Conservation (phyloP, 2,888 invertebrate genomes). For the Hyles lineata region DNA sequence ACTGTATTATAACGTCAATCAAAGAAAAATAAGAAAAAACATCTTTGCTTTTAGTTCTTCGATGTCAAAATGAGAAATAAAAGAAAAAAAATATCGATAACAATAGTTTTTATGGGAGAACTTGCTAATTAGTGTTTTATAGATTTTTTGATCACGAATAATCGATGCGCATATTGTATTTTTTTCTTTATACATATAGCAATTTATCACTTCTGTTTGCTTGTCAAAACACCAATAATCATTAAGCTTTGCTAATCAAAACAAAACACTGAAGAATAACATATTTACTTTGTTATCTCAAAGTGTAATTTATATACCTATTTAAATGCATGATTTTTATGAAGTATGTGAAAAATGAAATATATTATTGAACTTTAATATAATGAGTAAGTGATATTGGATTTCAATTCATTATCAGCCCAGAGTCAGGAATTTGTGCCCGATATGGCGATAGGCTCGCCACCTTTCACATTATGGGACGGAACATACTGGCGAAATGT, state of each 20-base stretch:
- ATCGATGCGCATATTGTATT: not conserved
- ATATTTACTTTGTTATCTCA: not conserved
- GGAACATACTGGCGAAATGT: no score
- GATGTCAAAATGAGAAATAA: not conserved
- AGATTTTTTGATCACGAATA: not conserved
- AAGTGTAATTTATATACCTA: not conserved
- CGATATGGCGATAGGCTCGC: no score
- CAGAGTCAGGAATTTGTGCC: no score
- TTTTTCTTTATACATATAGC: not conserved
- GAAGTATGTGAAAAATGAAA: no score
- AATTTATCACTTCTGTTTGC: constrained; percentile 8
- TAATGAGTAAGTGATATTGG: not conserved
- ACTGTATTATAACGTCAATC: no score
- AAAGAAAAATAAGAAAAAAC: no score
- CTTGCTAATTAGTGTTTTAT: not conserved
- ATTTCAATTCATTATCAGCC: no score
- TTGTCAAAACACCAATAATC: constrained; percentile 9
- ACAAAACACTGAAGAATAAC: not conserved
- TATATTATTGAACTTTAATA: no score
- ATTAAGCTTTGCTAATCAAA: constrained; percentile 23
- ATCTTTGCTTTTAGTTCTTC: no score
- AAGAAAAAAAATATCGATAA: not conserved
- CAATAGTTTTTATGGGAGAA: not conserved
- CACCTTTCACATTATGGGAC: no score
- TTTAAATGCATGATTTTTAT: not conserved